phyloP scores from a whole-genome alignment of 2,797 vertebrate species.

The Dicrostonyx torquatus region DNA sequence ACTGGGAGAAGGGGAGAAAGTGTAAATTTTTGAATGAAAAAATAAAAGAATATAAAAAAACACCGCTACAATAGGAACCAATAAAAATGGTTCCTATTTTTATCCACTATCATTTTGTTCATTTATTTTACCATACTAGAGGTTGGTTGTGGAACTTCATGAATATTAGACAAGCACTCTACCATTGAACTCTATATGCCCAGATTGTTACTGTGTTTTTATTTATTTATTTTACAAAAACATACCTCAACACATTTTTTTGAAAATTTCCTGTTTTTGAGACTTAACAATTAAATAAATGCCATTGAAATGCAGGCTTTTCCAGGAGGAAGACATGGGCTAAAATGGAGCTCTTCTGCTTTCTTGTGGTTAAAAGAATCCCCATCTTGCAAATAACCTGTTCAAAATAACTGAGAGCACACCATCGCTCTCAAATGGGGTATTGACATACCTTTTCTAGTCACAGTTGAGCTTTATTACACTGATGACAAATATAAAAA shows the following conservation, averaged over 20 bases:
- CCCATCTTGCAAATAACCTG: background rate
- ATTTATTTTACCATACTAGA: background rate
- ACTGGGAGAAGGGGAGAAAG: no score
- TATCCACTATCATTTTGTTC: background rate
- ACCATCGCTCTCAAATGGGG: background rate
- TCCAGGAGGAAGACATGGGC: background rate
- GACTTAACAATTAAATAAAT: conserved; percentile 48
- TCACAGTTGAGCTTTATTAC: conserved; percentile 28
- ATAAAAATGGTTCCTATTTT: background rate
- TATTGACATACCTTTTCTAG: conserved; percentile 15
- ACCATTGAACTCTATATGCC: background rate
- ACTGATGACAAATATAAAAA: conserved; percentile 49
- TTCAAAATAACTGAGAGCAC: conserved; percentile 1
- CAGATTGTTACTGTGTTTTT: background rate
- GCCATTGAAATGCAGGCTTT: conserved; percentile 13
- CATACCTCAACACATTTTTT: background rate
- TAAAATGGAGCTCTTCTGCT: background rate
- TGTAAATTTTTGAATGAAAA: no score
- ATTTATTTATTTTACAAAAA: conserved; percentile 42
- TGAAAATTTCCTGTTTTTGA: conserved; percentile 15
- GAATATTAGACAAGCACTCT: background rate
- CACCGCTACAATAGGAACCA: background rate
- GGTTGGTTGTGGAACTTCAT: background rate
- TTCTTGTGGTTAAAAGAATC: conserved; percentile 11
- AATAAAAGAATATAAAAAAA: no score